These are phyloP conservation scores for Oxygymnocypris stewartii DNA, from an alignment of 2,113 vertebrate species.

Conservation along the genomic window DNA sequence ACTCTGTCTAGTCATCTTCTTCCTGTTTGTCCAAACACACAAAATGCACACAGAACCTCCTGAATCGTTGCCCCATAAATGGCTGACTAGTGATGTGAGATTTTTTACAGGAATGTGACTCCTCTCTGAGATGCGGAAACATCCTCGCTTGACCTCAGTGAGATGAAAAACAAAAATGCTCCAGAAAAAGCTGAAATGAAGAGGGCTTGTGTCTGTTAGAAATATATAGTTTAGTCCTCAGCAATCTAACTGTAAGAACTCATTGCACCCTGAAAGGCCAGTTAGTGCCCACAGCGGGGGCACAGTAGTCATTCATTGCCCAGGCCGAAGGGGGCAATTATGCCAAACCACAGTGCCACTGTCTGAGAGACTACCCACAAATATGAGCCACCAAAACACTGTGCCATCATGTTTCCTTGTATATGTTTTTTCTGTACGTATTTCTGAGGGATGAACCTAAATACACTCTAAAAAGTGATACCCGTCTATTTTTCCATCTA, in stretches of 20 bases:
- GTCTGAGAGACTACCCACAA: slow-evolving; percentile 42
- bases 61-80: slow-evolving; percentile 3
- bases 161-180: slow-evolving; percentile 33
- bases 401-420: slow-evolving; percentile 35
- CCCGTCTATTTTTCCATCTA: slow-evolving; percentile 9
- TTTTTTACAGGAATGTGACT: slow-evolving; percentile 32
- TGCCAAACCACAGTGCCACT: slow-evolving; percentile 37
- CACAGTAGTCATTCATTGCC: slow-evolving; percentile 37
- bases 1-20: slow-evolving; percentile 32
- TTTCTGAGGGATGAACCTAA: slow-evolving; percentile 30
- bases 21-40: neutral
- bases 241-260: slow-evolving; percentile 15
- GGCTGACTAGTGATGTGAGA: slow-evolving; percentile 9
- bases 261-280: neutral
- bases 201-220: slow-evolving; percentile 46
- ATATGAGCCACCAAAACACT: slow-evolving; percentile 29
- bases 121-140: slow-evolving; percentile 18
- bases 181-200: slow-evolving; percentile 48
- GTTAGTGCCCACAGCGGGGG: slow-evolving; percentile 34
- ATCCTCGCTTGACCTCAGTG: slow-evolving; percentile 47
- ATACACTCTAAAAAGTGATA: slow-evolving; percentile 1
- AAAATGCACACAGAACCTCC: neutral
- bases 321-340: slow-evolving; percentile 41
- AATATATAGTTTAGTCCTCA: slow-evolving; percentile 14
- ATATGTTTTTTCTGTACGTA: slow-evolving; percentile 25